phyloP scores from a whole-genome alignment of 1,140 invertebrate species.

The Ooceraea biroi region DNA sequence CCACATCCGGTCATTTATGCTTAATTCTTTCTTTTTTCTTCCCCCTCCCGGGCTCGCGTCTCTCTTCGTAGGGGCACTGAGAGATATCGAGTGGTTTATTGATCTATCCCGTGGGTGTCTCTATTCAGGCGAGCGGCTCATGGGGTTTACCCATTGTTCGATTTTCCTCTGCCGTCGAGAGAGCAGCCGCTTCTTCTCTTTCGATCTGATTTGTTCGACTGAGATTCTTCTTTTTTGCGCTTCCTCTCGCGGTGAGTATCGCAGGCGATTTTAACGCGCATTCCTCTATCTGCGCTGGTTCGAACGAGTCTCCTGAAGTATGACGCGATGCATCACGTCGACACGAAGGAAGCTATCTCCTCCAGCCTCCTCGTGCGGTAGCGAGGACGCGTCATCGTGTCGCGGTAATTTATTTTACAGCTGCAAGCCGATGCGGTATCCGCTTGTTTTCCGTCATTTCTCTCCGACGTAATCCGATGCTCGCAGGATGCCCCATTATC shows the following conservation, averaged over 20 bases:
- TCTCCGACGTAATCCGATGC: constrained; percentile 66
- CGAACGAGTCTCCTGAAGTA: background rate
- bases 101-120: constrained; percentile 75
- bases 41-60: constrained; percentile 20
- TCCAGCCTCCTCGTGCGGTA: background rate
- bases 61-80: constrained; percentile 59
- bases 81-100: constrained; percentile 81
- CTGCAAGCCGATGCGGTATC: constrained; percentile 1
- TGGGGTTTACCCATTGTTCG: constrained; percentile 77
- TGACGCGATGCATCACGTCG: background rate
- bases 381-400: constrained; percentile 1
- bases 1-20: constrained; percentile 84
- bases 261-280: background rate
- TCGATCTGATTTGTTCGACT: constrained; percentile 67
- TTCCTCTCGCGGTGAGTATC: constrained; percentile 30
- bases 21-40: constrained; percentile 73
- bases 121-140: constrained; percentile 73
- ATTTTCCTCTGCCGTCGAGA: constrained; percentile 58
- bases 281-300: background rate
- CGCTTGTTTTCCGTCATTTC: constrained; percentile 70
- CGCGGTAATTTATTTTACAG: constrained; percentile 33
- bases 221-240: constrained; percentile 37
- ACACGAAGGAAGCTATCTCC: constrained; percentile 7
- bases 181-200: constrained; percentile 13
- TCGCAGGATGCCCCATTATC: constrained; percentile 69